Conservation (phyloP, 2,113 vertebrate genomes). For the Caloenas nicobarica region DNA sequence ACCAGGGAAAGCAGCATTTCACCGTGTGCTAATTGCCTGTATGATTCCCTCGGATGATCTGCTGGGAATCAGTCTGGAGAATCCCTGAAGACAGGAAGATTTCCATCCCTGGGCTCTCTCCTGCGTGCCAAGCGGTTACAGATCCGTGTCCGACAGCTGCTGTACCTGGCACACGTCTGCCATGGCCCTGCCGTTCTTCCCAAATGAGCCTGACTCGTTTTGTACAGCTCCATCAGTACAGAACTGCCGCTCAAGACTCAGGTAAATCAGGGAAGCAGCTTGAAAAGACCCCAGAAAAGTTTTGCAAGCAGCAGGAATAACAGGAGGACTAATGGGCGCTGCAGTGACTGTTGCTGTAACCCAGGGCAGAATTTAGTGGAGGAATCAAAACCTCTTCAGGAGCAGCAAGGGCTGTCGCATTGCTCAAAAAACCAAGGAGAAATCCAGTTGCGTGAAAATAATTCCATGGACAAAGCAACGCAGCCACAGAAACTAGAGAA, state of each 20-base stretch:
- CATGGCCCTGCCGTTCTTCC: neutral
- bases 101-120: neutral
- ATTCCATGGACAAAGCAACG: neutral
- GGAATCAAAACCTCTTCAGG: neutral
- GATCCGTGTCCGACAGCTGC: neutral
- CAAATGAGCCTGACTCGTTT: neutral
- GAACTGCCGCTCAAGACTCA: neutral
- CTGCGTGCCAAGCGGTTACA: neutral
- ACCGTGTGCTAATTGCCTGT: neutral
- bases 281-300: neutral
- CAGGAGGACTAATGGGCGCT: neutral
- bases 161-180: fast-evolving
- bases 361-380: neutral
- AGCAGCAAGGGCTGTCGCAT: neutral
- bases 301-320: neutral
- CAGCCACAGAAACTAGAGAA: slow-evolving; percentile 5
- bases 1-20: neutral
- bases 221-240: neutral
- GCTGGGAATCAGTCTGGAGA: neutral
- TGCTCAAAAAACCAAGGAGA: neutral
- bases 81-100: neutral
- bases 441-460: neutral
- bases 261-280: neutral
- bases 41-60: neutral
- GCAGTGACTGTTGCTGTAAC: neutral